Conservation (phyloP, 2,797 vertebrate genomes). For the Craterocephalus amniculus region DNA sequence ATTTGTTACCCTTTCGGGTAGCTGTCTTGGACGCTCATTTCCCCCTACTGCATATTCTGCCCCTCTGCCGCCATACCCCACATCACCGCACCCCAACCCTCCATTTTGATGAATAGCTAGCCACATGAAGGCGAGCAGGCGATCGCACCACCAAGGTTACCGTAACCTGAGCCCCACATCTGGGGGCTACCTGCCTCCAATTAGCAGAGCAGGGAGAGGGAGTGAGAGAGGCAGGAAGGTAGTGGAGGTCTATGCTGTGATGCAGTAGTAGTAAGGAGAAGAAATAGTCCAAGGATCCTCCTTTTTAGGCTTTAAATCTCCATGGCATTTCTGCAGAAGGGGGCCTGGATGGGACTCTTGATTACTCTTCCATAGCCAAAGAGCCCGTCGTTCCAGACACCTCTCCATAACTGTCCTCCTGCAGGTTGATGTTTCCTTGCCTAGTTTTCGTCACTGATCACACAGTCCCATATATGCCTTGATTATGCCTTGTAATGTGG, state of each 20-base stretch:
- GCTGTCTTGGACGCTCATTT: conserved; percentile 80
- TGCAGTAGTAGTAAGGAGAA: conserved; percentile 34
- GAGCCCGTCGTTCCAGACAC: conserved; percentile 32
- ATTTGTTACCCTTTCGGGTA: conserved; percentile 85
- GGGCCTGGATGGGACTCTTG: conserved; percentile 78
- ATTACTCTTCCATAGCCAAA: conserved; percentile 58
- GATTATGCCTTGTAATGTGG: conserved; percentile 80
- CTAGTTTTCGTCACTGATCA: conserved; percentile 83
- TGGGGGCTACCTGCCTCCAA: conserved; percentile 83
- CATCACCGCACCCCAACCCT: conserved; percentile 41
- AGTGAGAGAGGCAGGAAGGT: conserved; percentile 42
- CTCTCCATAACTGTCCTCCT: conserved; percentile 52
- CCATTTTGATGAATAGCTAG: conserved; percentile 84
- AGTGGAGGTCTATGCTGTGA: conserved; percentile 44
- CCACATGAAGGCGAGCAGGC: conserved; percentile 78
- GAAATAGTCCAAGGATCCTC: conserved; percentile 70
- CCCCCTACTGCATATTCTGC: conserved; percentile 79
- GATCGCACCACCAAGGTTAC: conserved; percentile 85
- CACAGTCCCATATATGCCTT: conserved; percentile 68
- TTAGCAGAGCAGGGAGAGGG: conserved; percentile 68
- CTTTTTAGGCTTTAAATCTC: conserved; percentile 83
- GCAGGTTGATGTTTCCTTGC: conserved; percentile 79
- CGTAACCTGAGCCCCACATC: conserved; percentile 80
- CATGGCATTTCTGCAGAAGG: conserved; percentile 80
- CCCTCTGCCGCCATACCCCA: conserved; percentile 63